Conservation (phyloP, 2,888 invertebrate genomes). For the Epistrophe grossulariae region DNA sequence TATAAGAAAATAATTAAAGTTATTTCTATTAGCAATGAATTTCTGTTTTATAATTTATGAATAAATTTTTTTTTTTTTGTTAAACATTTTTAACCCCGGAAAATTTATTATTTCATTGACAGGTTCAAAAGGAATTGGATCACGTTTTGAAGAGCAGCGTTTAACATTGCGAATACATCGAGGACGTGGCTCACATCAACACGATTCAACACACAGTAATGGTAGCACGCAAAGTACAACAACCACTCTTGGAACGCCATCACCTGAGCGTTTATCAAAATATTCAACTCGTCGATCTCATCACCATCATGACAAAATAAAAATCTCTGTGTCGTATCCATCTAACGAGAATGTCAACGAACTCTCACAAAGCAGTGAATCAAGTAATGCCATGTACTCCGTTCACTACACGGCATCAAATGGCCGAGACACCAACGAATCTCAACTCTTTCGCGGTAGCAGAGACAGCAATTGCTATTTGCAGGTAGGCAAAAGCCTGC, state of each 20-base stretch:
- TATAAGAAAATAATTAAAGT: no score
- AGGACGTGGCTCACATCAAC: constrained; percentile 90
- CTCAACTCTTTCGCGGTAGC: constrained; percentile 83
- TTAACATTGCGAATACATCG: constrained; percentile 95
- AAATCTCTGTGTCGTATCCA: constrained; percentile 94
- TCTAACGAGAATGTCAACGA: constrained; percentile 88
- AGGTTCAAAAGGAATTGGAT: constrained; percentile 88
- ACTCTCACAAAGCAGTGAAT: constrained; percentile 79
- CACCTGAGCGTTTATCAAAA: constrained; percentile 86
- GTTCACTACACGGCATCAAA: constrained; percentile 89
- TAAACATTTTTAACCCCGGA: not conserved
- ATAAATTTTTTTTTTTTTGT: not conserved
- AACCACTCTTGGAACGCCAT: constrained; percentile 87
- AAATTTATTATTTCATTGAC: constrained; percentile 48
- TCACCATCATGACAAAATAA: constrained; percentile 90
- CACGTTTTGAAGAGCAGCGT: constrained; percentile 94
- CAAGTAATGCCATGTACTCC: constrained; percentile 85
- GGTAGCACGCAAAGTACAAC: constrained; percentile 89
- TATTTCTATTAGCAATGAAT: no score
- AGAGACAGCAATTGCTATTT: constrained; percentile 85
- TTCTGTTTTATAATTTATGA: not conserved
- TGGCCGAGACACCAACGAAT: constrained; percentile 87
- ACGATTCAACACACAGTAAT: constrained; percentile 87
- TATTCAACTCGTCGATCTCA: constrained; percentile 86
- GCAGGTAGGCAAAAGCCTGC: constrained; percentile 84